A percentile compares a stretch with the other conserved stretches of the same genome.
phyloP scores from a whole-genome alignment of 2,113 vertebrate species.

The Scytalopus superciliaris region DNA sequence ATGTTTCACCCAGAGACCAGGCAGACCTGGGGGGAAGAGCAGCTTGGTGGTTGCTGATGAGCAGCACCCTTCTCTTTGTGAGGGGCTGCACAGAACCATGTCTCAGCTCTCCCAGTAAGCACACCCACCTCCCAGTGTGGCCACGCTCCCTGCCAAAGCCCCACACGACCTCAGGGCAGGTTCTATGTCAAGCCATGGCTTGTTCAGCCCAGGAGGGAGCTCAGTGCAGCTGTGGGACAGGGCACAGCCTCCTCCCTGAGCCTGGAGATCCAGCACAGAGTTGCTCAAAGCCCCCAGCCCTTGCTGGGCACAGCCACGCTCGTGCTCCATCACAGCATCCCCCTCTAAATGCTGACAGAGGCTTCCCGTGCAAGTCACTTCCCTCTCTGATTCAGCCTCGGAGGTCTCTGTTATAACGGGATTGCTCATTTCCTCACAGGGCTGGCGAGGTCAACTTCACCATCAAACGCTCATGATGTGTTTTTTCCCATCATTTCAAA shows the following conservation, averaged over 20 bases:
- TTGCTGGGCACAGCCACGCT: neutral
- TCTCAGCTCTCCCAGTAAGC: neutral
- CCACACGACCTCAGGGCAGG: neutral
- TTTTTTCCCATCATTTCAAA: neutral
- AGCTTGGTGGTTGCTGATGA: neutral
- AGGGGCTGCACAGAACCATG: neutral
- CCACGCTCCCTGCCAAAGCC: fast-evolving
- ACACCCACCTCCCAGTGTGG: neutral
- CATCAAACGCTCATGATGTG: fast-evolving
- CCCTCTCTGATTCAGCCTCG: neutral
- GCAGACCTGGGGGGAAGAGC: neutral
- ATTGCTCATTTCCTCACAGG: neutral
- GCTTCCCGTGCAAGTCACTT: neutral
- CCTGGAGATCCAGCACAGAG: fast-evolving
- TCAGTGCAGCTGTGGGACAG: fast-evolving
- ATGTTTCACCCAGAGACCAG: no score
- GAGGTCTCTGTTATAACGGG: fast-evolving
- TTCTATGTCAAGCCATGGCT: fast-evolving
- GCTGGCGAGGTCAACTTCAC: neutral
- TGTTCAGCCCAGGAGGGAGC: neutral
- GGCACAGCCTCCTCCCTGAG: fast-evolving
- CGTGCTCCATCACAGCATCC: fast-evolving
- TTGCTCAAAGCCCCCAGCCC: neutral
- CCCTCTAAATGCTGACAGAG: fast-evolving
- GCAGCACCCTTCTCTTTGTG: fast-evolving